Percentiles rank a stretch among this genome's conserved stretches.
phyloP scores from a whole-genome alignment of 2,113 vertebrate genomes.

The Isurus oxyrinchus region DNA sequence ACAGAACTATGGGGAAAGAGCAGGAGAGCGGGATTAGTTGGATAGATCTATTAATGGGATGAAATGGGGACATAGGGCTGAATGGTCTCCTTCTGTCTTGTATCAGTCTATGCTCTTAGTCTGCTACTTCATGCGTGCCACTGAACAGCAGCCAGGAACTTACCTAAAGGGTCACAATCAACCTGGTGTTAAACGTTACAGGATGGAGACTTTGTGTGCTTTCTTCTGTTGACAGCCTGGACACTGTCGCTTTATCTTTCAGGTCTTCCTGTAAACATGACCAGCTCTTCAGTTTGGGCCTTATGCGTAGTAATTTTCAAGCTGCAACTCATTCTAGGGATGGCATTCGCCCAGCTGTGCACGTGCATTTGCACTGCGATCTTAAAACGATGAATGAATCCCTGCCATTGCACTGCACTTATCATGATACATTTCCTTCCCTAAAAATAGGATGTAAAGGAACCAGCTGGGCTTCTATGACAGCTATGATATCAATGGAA shows the following conservation, averaged over 20 bases:
- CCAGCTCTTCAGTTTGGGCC: not conserved
- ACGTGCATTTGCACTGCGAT: not conserved
- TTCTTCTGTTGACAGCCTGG: not conserved
- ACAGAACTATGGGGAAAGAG: too few relatives aligned
- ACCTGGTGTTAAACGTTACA: not conserved
- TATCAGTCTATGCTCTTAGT: not conserved
- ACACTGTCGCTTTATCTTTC: not conserved
- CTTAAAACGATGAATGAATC: not conserved
- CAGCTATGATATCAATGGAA: not conserved
- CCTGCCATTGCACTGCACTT: not conserved
- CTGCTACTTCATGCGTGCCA: not conserved
- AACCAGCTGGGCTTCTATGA: not conserved
- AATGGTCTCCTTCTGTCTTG: not conserved
- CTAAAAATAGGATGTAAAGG: not conserved
- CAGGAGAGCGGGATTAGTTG: not conserved
- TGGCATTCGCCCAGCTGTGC: not conserved
- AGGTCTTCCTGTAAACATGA: not conserved
- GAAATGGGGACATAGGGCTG: not conserved
- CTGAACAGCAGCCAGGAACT: not conserved
- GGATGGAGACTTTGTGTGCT: not conserved
- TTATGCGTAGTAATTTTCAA: not conserved
- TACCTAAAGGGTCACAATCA: not conserved
- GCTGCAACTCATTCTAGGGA: not conserved
- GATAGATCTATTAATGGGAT: too few relatives aligned
- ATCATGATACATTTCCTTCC: not conserved